Conservation (phyloP, 1,140 invertebrate species). For the Pseudomyrmex flavicornis region DNA sequence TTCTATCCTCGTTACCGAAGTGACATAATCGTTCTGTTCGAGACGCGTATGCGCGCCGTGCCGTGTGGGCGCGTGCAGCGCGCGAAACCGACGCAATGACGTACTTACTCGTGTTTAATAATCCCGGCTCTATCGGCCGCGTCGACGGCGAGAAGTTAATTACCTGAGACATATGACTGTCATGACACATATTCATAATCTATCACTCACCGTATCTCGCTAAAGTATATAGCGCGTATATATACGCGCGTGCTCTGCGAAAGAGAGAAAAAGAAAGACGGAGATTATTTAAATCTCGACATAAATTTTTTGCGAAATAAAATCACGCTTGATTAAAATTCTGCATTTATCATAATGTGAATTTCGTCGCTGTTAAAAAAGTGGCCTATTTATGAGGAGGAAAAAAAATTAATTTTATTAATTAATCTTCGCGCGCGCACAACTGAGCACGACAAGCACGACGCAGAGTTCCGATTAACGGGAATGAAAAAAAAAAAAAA, state of each 20-base stretch:
- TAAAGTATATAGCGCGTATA: no score
- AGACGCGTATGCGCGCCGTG: conserved; percentile 26
- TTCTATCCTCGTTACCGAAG: conserved; percentile 81
- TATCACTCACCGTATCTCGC: neutral
- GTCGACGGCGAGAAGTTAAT: conserved; percentile 49
- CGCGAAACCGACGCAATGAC: conserved; percentile 52
- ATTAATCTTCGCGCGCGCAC: neutral
- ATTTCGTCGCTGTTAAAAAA: no score
- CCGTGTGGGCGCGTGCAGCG: neutral
- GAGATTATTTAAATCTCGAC: no score
- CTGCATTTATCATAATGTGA: no score
- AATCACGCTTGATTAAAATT: no score
- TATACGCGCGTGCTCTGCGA: neutral
- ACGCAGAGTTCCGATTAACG: neutral
- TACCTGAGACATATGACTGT: conserved; percentile 56
- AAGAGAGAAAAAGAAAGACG: no score
- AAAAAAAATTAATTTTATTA: neutral
- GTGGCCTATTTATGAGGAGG: no score
- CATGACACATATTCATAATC: conserved; percentile 13
- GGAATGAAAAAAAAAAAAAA: neutral
- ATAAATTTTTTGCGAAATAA: no score
- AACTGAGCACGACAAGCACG: neutral
- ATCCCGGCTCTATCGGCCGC: conserved; percentile 63
- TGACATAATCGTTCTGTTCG: conserved; percentile 81
- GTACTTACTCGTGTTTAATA: conserved; percentile 72